Evolutionary conservation across 2,888 invertebrate genomes (phyloP).

Genomic region (Eremobia ochroleuca): DNA sequence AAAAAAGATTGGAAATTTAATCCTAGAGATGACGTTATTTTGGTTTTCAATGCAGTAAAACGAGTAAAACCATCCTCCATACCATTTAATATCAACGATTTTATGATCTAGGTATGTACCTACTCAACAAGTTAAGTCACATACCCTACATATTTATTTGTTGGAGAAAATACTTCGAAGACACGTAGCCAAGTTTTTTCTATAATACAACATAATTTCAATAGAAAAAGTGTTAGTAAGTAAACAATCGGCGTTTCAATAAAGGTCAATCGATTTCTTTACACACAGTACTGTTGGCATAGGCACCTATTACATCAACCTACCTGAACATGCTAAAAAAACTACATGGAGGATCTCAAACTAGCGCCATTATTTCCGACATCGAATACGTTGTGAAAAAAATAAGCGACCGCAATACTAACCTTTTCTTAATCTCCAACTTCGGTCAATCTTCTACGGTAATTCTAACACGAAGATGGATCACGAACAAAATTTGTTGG

Average conservation of each 20-base stretch:
- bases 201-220: slow-evolving; percentile 28
- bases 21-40: slow-evolving; percentile 59
- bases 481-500: slow-evolving; percentile 26
- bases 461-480: slow-evolving; percentile 5
- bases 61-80: neutral
- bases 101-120: slow-evolving; percentile 7
- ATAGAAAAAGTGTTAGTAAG: slow-evolving; percentile 45
- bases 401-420: slow-evolving; percentile 26
- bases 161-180: slow-evolving; percentile 27
- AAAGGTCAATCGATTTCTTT: slow-evolving; percentile 69
- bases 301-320: slow-evolving; percentile 52
- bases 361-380: slow-evolving; percentile 64
- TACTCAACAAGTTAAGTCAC: slow-evolving; percentile 23
- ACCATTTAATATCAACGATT: slow-evolving; percentile 2
- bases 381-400: slow-evolving; percentile 6
- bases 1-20: slow-evolving; percentile 11
- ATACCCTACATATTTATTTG: slow-evolving; percentile 40
- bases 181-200: slow-evolving; percentile 57
- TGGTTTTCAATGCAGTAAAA: slow-evolving; percentile 15
- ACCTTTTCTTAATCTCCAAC: slow-evolving; percentile 60
- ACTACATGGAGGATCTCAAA: slow-evolving; percentile 34
- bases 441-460: slow-evolving; percentile 42
- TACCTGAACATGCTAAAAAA: slow-evolving; percentile 31
- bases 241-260: slow-evolving; percentile 67
- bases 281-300: slow-evolving; percentile 46